Conservation (phyloP, 2,797 vertebrate genomes). For the Macropus fuliginosus region DNA sequence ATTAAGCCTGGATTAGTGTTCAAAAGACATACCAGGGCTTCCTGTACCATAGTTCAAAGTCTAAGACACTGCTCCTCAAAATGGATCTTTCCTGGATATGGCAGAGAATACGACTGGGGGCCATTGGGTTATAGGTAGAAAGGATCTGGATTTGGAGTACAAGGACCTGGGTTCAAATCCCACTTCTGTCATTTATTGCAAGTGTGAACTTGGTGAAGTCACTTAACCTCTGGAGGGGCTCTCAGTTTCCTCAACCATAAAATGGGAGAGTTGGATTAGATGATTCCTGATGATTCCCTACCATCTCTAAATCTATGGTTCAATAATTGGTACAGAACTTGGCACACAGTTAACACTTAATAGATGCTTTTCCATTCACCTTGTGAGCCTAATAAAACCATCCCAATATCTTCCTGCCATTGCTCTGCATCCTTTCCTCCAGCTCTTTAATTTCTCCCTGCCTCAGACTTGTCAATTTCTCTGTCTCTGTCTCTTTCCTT, state of each 20-base stretch:
- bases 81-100: background rate
- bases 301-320: background rate
- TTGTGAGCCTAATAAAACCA: background rate
- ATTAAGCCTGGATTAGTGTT: conserved; percentile 5
- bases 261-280: background rate
- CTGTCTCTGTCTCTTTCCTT: background rate
- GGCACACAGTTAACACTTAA: background rate
- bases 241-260: background rate
- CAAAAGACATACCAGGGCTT: conserved; percentile 9
- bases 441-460: no score
- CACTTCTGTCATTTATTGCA: background rate
- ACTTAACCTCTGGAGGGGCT: background rate
- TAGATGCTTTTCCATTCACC: background rate
- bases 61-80: background rate
- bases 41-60: background rate
- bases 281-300: background rate
- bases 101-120: background rate
- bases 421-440: background rate
- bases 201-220: background rate
- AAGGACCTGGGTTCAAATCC: background rate
- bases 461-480: background rate
- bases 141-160: background rate
- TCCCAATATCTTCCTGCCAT: background rate
- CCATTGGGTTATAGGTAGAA: background rate
- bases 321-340: background rate